Percentiles rank a stretch among this genome's conserved stretches.
These are phyloP conservation scores for Gymnocheta viridis DNA, from an alignment of 2,888 invertebrate genomes.

Conservation along the genomic window DNA sequence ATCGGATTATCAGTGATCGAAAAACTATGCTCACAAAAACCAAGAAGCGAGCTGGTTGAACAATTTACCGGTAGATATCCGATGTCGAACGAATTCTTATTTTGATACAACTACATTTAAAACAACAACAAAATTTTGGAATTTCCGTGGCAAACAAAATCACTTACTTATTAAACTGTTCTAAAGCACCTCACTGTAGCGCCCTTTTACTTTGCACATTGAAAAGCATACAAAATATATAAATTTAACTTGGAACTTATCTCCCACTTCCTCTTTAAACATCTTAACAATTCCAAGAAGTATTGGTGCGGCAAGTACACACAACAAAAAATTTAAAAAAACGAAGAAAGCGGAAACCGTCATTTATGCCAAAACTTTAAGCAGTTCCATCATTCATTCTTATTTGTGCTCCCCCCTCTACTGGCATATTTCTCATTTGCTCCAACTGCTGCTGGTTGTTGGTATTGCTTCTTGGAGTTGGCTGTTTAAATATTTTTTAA, in stretches of 20 bases:
- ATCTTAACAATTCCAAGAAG: conserved; percentile 48
- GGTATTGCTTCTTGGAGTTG: conserved; percentile 68
- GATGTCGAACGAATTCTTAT: too few species aligned
- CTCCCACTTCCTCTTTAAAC: neutral
- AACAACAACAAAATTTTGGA: too few species aligned
- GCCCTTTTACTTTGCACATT: conserved; percentile 15
- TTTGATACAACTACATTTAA: too few species aligned
- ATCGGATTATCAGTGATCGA: too few species aligned
- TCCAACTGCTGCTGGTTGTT: conserved; percentile 48
- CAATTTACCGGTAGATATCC: too few species aligned
- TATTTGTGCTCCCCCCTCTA: conserved; percentile 13
- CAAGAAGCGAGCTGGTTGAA: too few species aligned
- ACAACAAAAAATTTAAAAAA: conserved; percentile 12
- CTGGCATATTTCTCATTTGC: conserved; percentile 32
- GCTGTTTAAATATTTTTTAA: conserved; percentile 80
- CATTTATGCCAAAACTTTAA: conserved; percentile 69
- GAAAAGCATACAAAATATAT: conserved; percentile 63
- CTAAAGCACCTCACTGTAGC: neutral
- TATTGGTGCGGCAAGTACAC: conserved; percentile 51
- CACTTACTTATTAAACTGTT: neutral
- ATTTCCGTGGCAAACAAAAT: too few species aligned
- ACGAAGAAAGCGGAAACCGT: conserved; percentile 58
- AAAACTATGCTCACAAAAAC: too few species aligned
- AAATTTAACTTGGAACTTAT: conserved; percentile 62
- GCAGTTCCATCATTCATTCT: conserved; percentile 68